phyloP scores from a whole-genome alignment of 2,797 vertebrate genomes.

The Sebastes steindachneri region DNA sequence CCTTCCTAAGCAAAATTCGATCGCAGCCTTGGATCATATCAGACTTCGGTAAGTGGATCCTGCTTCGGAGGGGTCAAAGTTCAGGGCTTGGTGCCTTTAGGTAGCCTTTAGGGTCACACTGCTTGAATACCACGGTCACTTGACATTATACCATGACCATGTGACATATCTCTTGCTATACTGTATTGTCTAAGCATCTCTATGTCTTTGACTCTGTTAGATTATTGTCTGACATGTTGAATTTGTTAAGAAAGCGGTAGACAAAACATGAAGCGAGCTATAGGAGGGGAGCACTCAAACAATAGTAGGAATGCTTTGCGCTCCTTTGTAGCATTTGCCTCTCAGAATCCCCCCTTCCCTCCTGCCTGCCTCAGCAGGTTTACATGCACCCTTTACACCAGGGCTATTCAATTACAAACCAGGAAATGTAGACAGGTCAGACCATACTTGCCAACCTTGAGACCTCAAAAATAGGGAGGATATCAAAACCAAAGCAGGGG shows the following conservation, averaged over 20 bases:
- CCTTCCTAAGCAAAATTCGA: too few relatives aligned
- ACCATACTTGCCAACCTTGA: neutral
- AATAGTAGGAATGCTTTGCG: conserved; percentile 40
- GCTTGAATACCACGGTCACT: conserved; percentile 59
- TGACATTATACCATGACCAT: conserved; percentile 51
- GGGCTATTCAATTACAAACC: neutral
- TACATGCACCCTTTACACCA: neutral
- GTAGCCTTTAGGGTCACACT: conserved; percentile 35
- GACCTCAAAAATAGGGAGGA: too few relatives aligned
- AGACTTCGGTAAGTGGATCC: conserved; percentile 1
- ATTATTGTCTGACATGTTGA: conserved; percentile 54
- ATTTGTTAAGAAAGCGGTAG: conserved; percentile 62
- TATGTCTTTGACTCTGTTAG: conserved; percentile 11
- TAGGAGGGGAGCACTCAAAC: neutral
- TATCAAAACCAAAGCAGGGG: too few relatives aligned
- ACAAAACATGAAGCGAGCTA: conserved; percentile 21
- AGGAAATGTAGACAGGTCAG: neutral
- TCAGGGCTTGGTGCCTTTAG: conserved; percentile 23
- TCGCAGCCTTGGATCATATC: conserved; percentile 1
- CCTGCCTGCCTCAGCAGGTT: conserved; percentile 35
- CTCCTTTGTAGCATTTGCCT: conserved; percentile 18
- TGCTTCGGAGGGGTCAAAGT: conserved; percentile 45
- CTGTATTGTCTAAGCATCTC: conserved; percentile 9
- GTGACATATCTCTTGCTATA: conserved; percentile 48
- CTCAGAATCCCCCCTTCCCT: conserved; percentile 1